Percentiles rank a stretch among this genome's conserved stretches.
Evolutionary conservation across 2,888 invertebrate species (phyloP).

Genomic region (Ellobium chinense): DNA sequence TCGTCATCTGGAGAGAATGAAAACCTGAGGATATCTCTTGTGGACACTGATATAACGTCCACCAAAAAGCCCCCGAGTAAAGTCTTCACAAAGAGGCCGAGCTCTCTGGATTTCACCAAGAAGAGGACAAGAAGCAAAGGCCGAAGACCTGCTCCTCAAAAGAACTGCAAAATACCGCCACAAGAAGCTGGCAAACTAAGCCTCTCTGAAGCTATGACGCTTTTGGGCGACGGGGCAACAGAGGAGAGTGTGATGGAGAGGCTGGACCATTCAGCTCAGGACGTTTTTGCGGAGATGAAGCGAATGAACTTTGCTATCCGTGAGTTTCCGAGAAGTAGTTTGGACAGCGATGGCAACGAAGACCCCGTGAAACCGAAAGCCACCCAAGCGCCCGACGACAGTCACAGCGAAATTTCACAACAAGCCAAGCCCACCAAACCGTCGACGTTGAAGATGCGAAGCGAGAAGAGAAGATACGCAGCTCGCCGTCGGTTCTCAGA

Average conservation of each 20-base stretch:
- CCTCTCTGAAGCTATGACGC: constrained; percentile 30
- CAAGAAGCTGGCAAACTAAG: neutral
- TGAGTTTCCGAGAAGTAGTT: constrained; percentile 67
- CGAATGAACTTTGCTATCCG: constrained; percentile 48
- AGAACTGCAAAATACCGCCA: neutral
- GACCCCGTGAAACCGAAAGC: neutral
- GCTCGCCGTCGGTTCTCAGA: constrained; percentile 1
- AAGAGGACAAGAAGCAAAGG: constrained; percentile 24
- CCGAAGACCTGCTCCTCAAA: neutral
- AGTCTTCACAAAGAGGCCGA: neutral
- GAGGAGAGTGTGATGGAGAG: constrained; percentile 5
- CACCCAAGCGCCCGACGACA: neutral
- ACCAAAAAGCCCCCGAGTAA: neutral
- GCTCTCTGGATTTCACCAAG: constrained; percentile 27
- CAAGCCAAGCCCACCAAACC: neutral
- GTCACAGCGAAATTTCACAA: neutral
- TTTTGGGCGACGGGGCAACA: constrained; percentile 21
- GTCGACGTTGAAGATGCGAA: neutral
- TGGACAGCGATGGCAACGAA: constrained; percentile 18
- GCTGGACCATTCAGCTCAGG: constrained; percentile 14
- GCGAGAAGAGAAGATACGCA: neutral
- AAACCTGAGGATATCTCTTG: neutral
- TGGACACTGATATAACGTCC: neutral
- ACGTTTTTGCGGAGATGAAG: constrained; percentile 28
- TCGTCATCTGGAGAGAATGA: neutral